Evolutionary conservation across 2,888 invertebrate genomes (phyloP).

Genomic region (Lepidonotus clava): DNA sequence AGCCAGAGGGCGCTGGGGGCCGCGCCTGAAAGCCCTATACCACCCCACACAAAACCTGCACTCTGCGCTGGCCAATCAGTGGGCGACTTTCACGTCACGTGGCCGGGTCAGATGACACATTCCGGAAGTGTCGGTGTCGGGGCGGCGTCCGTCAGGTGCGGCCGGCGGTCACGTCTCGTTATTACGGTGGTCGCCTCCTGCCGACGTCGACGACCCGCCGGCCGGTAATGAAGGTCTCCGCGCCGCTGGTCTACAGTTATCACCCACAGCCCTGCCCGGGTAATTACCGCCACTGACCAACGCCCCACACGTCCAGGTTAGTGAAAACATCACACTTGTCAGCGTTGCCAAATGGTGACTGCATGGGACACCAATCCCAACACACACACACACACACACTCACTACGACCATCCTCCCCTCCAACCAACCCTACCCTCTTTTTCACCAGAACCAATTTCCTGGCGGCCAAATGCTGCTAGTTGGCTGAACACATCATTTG

Average conservation of each 20-base stretch:
- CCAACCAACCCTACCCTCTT: background rate
- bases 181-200: background rate
- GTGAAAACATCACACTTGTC: too few species aligned
- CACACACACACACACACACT: background rate
- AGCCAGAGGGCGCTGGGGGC: background rate
- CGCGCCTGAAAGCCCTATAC: background rate
- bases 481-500: background rate
- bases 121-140: background rate
- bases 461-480: constrained; percentile 20
- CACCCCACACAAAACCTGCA: background rate
- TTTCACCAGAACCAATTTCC: constrained; percentile 21
- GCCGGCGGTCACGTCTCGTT: background rate
- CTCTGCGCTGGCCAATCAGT: background rate
- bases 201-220: too few species aligned
- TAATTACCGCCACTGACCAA: too few species aligned
- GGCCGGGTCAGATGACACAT: background rate
- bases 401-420: background rate
- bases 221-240: too few species aligned
- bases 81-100: constrained; percentile 2
- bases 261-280: too few species aligned
- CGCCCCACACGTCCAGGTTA: too few species aligned
- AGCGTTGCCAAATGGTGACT: too few species aligned
- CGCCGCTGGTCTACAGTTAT: too few species aligned
- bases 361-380: too few species aligned
- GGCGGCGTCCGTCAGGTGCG: too few species aligned